Base-by-base conservation (phyloP, 2,113 vertebrate species). In the rabbit (Oryctolagus cuniculus) region DNA sequence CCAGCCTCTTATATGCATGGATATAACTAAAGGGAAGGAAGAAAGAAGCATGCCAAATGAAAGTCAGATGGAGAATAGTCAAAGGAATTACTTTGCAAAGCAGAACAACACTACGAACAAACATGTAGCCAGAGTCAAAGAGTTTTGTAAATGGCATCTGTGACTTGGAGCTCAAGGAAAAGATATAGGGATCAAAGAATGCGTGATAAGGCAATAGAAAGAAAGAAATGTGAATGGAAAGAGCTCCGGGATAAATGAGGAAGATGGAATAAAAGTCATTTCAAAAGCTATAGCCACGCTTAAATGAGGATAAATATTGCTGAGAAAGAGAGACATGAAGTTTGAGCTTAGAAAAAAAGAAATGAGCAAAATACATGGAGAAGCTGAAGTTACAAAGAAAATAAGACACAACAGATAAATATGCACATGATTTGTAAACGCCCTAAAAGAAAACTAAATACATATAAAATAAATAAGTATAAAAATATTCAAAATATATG, bases 161-260 rank as follows among this genome's bases (percentile, higher is more conserved):
- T 34, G 61, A 38, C 53, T 89, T 79, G 31, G 34, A 82, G 19
- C 13, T 73, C n/a, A 78, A 88, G 73, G 53, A 55, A 93, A 69
- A 70, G 53, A 93, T 72, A 87, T 0, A 72, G 16, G 49, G 19
- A 82, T 96, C 25, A 78, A 80, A 89, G 31, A 73, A 89, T n/a
- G 29, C 4, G 9, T 21, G 66, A 87, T 27, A 64, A 91, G 10
- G 31, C 78, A 51, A 77, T 5, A 38, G 36, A 44, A 58, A 74
- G 51, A 80, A 93, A 66, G 2, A 70, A 53, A 66, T 13, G 34
- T 22, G 25, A 79, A 19, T 53, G n/a, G 16, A 79, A 11, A 69
- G 25, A 67, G 3, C 11, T n/a, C 27, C 24, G 34, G 72, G 3
- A 3, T 74, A 70, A 91, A 27, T 2, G 6, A 1, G 10, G 19